phyloP scores from a whole-genome alignment of 2,113 vertebrate species.

The Corythaixoides concolor region DNA sequence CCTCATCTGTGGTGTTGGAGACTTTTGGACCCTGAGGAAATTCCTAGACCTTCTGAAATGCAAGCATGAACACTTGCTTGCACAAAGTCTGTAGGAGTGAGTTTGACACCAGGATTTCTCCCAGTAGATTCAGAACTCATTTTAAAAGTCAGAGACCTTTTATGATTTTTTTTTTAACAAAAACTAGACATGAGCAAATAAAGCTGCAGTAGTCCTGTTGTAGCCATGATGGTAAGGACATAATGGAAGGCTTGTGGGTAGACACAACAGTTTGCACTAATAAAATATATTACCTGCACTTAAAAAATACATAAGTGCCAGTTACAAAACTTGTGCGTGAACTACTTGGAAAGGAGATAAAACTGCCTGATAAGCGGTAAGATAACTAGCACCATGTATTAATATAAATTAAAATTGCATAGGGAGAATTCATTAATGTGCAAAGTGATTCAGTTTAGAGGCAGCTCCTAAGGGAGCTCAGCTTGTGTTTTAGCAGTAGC shows the following conservation, averaged over 20 bases:
- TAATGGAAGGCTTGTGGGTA: neutral
- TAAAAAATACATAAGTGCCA: neutral
- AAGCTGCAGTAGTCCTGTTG: neutral
- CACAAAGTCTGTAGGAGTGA: neutral
- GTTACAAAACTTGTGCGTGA: neutral
- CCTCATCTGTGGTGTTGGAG: neutral
- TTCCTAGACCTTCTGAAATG: neutral
- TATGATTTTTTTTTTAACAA: neutral
- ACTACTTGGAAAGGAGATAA: neutral
- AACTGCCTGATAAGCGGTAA: neutral
- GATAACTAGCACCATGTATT: neutral
- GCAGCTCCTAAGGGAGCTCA: neutral
- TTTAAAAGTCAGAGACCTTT: neutral
- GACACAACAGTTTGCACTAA: neutral
- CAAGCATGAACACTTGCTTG: fast-evolving
- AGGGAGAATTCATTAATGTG: neutral
- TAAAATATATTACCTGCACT: neutral
- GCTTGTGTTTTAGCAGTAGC: neutral
- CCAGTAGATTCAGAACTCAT: neutral
- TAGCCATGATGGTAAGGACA: neutral
- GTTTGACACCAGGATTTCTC: neutral
- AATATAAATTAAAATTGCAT: neutral
- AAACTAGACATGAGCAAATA: neutral
- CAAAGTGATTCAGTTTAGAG: neutral
- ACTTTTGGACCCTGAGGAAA: neutral